These are phyloP conservation scores for Acanthisitta chloris DNA, from an alignment of 2,113 vertebrate species.

Conservation along the genomic window DNA sequence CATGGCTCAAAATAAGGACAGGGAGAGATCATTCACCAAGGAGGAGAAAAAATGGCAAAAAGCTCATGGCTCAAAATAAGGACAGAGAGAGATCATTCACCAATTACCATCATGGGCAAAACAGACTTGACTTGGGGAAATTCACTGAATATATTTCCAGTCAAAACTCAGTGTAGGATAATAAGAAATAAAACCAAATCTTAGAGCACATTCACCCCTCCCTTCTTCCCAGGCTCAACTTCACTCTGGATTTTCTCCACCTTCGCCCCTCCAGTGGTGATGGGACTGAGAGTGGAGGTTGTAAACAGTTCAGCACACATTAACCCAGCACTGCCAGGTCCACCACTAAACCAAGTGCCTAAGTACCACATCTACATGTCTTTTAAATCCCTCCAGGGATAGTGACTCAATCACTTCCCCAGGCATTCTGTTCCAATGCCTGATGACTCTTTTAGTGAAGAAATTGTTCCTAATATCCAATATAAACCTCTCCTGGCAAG, in stretches of 20 bases:
- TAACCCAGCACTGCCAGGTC: background rate
- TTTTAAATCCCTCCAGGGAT: background rate
- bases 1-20: background rate
- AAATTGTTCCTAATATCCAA: background rate
- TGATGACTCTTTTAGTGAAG: accelerated
- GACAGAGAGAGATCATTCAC: background rate
- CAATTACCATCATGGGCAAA: background rate
- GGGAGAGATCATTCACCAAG: background rate
- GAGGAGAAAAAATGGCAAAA: background rate
- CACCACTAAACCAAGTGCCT: background rate
- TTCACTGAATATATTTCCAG: background rate
- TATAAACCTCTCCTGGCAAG: background rate
- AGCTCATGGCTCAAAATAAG: background rate
- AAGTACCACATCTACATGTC: accelerated
- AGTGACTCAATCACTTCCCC: background rate
- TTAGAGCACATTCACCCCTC: background rate
- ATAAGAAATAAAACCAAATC: background rate
- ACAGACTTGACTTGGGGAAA: background rate
- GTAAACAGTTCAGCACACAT: too few relatives aligned
- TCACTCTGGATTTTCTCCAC: background rate
- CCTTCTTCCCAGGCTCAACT: background rate
- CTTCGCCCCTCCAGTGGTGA: background rate
- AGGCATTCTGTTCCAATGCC: background rate
- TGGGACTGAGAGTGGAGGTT: background rate
- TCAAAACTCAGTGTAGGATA: background rate